These are phyloP conservation scores for Drosophila kokeensis DNA, from an alignment of 2,888 invertebrate genomes.

Conservation along the genomic window DNA sequence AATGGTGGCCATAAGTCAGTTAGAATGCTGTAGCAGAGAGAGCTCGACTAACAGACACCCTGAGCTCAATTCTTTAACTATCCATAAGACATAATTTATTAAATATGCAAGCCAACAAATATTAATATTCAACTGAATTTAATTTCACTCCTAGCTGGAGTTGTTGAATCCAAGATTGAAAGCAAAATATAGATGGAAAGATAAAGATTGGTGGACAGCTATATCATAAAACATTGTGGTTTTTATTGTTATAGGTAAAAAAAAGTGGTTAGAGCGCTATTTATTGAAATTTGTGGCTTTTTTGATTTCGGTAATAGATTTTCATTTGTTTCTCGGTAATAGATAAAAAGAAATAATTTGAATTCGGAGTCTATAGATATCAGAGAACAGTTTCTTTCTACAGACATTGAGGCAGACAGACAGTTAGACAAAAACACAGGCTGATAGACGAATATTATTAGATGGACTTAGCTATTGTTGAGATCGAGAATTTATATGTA, in stretches of 20 bases:
- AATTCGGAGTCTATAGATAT: too few relatives aligned
- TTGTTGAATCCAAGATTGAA: background rate
- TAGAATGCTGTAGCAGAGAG: background rate
- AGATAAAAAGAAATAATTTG: background rate
- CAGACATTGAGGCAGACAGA: too few relatives aligned
- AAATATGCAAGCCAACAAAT: background rate
- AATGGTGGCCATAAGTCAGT: background rate
- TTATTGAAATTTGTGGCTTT: too few relatives aligned
- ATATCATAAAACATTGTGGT: too few relatives aligned
- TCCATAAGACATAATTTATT: too few relatives aligned
- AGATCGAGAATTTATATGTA: background rate
- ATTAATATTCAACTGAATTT: background rate
- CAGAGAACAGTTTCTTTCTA: too few relatives aligned
- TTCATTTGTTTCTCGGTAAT: background rate
- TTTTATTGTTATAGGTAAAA: background rate
- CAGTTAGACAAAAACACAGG: background rate
- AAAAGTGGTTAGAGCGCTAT: too few relatives aligned
- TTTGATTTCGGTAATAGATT: background rate
- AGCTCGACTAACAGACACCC: background rate
- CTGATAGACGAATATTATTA: accelerated
- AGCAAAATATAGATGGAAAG: background rate
- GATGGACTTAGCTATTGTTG: background rate
- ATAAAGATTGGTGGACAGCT: background rate
- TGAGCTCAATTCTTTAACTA: background rate
- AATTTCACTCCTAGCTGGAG: background rate